These are phyloP conservation scores for Muntiacus muntjak DNA, from an alignment of 2,113 vertebrate genomes.

Conservation along the genomic window DNA sequence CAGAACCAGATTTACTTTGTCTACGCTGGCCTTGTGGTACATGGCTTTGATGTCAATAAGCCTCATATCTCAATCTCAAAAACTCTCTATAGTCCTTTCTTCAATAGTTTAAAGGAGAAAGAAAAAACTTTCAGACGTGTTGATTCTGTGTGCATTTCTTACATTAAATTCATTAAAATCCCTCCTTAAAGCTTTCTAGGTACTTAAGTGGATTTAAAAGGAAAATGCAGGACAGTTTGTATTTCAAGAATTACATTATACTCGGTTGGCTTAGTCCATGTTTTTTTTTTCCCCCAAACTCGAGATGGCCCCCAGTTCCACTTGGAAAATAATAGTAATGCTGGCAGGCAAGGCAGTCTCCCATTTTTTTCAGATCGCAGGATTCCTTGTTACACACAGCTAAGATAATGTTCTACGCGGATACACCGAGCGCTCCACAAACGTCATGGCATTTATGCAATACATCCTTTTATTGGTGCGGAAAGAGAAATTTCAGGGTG, in stretches of 20 bases:
- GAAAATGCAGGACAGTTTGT: slow-evolving; percentile 30
- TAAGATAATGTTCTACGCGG: not conserved
- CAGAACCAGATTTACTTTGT: not conserved
- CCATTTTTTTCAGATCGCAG: not conserved
- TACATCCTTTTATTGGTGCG: not conserved
- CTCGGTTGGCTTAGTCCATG: not conserved
- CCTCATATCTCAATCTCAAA: not conserved
- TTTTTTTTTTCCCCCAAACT: not conserved
- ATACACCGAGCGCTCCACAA: not conserved
- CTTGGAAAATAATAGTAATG: not conserved
- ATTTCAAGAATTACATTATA: slow-evolving; percentile 28
- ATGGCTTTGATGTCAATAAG: not conserved
- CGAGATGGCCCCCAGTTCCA: not conserved
- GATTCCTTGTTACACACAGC: slow-evolving; percentile 40
- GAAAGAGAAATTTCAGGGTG: not conserved
- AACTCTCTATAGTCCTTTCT: not conserved
- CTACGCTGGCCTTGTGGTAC: not conserved
- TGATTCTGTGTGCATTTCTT: slow-evolving; percentile 31
- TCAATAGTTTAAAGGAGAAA: not conserved
- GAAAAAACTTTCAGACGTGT: not conserved
- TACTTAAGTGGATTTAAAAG: slow-evolving; percentile 51
- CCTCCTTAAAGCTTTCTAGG: slow-evolving; percentile 46
- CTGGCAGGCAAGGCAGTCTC: not conserved
- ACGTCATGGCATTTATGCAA: not conserved
- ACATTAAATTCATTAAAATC: slow-evolving; percentile 47